A percentile compares a stretch with the other conserved stretches of the same genome.
Conservation (phyloP, 1,140 invertebrate genomes). For the Oppia nitens region DNA sequence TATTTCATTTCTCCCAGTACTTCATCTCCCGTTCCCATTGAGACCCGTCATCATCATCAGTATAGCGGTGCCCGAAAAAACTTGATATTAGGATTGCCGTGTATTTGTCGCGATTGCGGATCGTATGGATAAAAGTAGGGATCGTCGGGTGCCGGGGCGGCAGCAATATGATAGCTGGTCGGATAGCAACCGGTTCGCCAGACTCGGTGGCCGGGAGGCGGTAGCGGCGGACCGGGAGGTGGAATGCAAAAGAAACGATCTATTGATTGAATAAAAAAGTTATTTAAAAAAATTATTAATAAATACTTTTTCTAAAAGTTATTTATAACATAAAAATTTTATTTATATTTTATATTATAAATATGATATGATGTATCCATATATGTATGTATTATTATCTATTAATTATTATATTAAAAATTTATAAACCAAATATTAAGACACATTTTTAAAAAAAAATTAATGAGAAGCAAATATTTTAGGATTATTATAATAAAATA, state of each 20-base stretch:
- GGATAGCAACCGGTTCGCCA: background rate
- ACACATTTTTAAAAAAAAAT: too few species aligned
- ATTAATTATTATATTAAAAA: too few species aligned
- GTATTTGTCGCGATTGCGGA: background rate
- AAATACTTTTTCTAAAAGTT: too few species aligned
- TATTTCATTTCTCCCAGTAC: too few species aligned
- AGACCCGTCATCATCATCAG: background rate
- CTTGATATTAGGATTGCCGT: background rate
- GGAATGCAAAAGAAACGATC: background rate
- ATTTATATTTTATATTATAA: too few species aligned
- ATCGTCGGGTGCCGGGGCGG: background rate
- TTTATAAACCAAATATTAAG: too few species aligned
- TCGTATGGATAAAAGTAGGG: background rate
- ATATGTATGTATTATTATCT: too few species aligned
- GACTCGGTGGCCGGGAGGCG: background rate
- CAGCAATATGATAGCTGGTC: background rate
- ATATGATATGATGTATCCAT: too few species aligned
- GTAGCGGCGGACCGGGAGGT: background rate
- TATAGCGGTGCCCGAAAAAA: background rate
- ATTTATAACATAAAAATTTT: too few species aligned
- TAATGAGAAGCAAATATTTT: too few species aligned
- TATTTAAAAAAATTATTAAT: background rate
- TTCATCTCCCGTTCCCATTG: too few species aligned
- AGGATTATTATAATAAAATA: too few species aligned
- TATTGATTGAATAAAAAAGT: background rate